A percentile compares a stretch with the other conserved stretches of the same genome.
Evolutionary conservation across 1,140 invertebrate species (phyloP).

Genomic region (Leptopilina clavipes): DNA sequence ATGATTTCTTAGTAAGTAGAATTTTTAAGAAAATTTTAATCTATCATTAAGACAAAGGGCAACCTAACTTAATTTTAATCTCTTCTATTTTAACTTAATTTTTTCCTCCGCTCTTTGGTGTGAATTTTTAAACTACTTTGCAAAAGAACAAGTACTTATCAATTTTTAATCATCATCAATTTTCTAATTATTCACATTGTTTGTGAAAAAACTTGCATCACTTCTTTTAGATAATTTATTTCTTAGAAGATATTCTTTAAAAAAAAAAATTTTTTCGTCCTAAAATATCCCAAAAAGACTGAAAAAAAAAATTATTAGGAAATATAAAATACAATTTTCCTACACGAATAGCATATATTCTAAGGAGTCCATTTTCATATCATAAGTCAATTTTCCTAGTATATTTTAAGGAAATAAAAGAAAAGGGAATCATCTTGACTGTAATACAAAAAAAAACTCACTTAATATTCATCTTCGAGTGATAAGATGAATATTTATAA

Average conservation of each 20-base stretch:
- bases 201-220: not conserved
- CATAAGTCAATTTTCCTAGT: conserved; percentile 24
- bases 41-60: conserved; percentile 19
- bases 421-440: conserved; percentile 1
- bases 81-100: conserved; percentile 11
- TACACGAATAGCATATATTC: conserved; percentile 10
- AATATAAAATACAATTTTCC: conserved; percentile 19
- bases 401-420: conserved; percentile 13
- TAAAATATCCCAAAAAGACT: conserved; percentile 19
- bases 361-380: conserved; percentile 10
- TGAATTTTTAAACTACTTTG: not conserved
- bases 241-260: not conserved
- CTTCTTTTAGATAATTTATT: not conserved
- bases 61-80: conserved; percentile 24
- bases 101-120: not conserved
- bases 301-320: conserved; percentile 15
- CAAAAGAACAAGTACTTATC: conserved; percentile 22
- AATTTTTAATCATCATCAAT: not conserved
- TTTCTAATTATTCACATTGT: not conserved
- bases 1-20: conserved; percentile 16
- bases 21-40: conserved; percentile 17
- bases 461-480: not conserved
- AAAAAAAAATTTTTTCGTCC: not conserved
- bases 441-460: not conserved
- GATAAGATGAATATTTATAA: not conserved